Conservation (phyloP, 2,797 vertebrate species). For the Onychomys torridus region DNA sequence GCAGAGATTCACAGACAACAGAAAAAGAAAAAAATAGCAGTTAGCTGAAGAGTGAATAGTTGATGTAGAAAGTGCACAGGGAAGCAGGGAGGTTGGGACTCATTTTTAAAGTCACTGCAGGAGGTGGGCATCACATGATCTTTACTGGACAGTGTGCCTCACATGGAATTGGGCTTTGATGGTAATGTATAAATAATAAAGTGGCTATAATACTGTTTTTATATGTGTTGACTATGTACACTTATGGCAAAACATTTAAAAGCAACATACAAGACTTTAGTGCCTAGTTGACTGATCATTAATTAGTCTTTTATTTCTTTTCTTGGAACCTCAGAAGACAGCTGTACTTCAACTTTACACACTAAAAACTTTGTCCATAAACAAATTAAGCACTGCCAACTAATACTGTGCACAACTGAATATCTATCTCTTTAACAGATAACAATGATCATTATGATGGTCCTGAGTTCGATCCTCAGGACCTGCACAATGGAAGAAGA, state of each 20-base stretch:
- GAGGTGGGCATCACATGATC: neutral
- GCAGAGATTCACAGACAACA: too few species aligned
- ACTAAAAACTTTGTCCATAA: neutral
- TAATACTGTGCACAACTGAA: neutral
- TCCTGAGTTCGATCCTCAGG: neutral
- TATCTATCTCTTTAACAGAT: neutral
- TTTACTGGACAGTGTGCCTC: neutral
- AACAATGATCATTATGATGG: neutral
- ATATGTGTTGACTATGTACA: neutral
- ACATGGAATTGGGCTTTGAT: neutral
- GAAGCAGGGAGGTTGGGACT: neutral
- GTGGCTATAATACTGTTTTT: neutral
- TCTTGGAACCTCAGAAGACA: neutral
- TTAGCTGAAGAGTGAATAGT: neutral
- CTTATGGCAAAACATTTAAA: neutral
- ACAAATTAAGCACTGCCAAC: neutral
- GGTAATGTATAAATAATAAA: neutral
- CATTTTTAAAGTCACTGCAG: neutral
- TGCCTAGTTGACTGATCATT: neutral
- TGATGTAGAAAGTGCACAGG: too few species aligned
- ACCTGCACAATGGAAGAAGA: neutral
- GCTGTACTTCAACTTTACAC: slow-evolving; percentile 19
- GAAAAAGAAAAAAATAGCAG: neutral
- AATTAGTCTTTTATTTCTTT: neutral
- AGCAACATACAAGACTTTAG: neutral